Evolutionary conservation across 2,888 invertebrate genomes (phyloP), one percentile per base, ranked within the genome.

Genomic region (Acrobasis repandana): DNA sequence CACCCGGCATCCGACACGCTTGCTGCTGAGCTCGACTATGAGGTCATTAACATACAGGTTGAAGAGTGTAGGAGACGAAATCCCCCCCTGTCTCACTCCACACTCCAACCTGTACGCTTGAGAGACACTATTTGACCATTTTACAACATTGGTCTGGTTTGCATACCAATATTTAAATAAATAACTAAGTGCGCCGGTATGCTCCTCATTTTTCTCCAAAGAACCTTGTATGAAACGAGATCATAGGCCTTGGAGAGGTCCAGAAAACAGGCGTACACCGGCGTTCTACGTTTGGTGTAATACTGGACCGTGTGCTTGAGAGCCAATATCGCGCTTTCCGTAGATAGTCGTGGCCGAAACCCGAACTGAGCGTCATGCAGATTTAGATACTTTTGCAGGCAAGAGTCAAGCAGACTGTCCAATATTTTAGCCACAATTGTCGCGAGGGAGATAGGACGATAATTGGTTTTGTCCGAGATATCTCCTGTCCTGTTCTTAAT

Each of bases 241-340:
- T 60, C 60, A 11, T 54, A 60, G 9, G 60, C 60, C 36, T 54
- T 60, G 20, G 60, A 60, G 48, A 54, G 54, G 15, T 60, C 54
- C 36, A 60, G 20, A 18, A 60, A 60, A 34, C 59, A 59, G 46
- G 52, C 60, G 48, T 60, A 60, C 4, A 60, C 48, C 16, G 60
- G 60, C 34, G 60, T 60, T 52, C 15, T 34, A 33, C 52, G 43
- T 14, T 46, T 38, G 14, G 58, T 38, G 28, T 60, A 66, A 33
- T 64, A 66, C 20, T 62, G 58, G 20, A 64, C 62, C 18, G 61
- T 61, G 33, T 64, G 63, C 61, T 66, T 65, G 10, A 65, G 60
- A 20, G n/a, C 62, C 15, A 63, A 43, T 10, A 66, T 60, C 11
- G 63, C 64, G 20, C 59, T 63, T 20, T 64, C 61, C 36, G 67